Base-by-base conservation (phyloP, 2,113 vertebrate genomes). In the Saccopteryx bilineata region DNA sequence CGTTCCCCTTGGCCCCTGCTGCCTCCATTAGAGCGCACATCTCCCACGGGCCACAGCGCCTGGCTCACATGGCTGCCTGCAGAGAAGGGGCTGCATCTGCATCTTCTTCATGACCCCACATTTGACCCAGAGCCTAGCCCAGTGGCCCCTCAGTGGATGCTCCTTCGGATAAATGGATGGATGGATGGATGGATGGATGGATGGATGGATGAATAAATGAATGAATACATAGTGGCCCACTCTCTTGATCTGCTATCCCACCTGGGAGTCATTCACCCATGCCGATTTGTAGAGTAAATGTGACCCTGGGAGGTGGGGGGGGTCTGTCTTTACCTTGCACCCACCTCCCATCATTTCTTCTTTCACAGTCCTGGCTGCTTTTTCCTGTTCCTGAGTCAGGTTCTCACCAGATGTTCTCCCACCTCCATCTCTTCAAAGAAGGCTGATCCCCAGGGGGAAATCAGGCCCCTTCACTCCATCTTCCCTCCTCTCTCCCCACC, bases 371-470 rank as follows among this genome's bases (percentile, higher is more conserved):
- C 84, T 0, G 5, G 10, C 54, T 14, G 61, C 78, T 66, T 39
- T 2, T 84, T 31, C 60, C 56, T 26, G 31, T 31, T 52, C 10
- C 48, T n/a, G 9, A n/a, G 61, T n/a, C 26, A 56, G 19, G 24
- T 12, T 10, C 79, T 90, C 15, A 6, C 58, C 79, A 93, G 90
- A 74, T 65, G 86, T 66, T 81, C 90, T 80, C 88, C 56, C 28
- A 13, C 61, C 28, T n/a, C 17, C 46, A 1, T 8, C 65, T 87
- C 84, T 87, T 56, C 72, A 5, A 1, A 39, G 68, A 91, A 93
- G 54, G 12, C 26, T 60, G 72, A 39, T 21, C 26, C 12, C 68
- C 74, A 4, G 26, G 18, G 18, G 19, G 39, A 52, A 87, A 24
- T 8, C 0, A 0, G 18, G 9, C 28, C 87, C 39, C 74, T 50